Base-by-base conservation (phyloP, 2,888 invertebrate species). In the Limnephilus lunatus region DNA sequence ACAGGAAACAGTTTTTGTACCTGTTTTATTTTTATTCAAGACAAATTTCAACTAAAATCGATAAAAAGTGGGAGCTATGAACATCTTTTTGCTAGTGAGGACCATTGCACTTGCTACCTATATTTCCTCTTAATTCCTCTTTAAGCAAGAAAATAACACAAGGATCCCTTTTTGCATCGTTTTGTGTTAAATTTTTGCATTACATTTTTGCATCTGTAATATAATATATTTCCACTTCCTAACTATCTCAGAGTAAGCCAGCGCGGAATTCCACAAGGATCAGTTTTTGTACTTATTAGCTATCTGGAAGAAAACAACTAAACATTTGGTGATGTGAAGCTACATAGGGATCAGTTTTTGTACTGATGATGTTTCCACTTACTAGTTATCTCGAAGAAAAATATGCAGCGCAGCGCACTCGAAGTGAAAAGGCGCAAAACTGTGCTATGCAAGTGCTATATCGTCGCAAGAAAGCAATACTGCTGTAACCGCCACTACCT, bases 61-160 rank as follows among this genome's bases (percentile, higher is more conserved):
- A 2, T 44, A 44, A 12, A 44, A 44, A 98, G 98, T 53, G 99
- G 99, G 87, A 99, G 99, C 93, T 99, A 99, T 96, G 99, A 99
- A 35, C 99, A 99, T 96, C 97, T 99, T 94, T 99, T 99, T 94
- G 99, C 99, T 94, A 98, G 98, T 98, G 48, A 86, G 81, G 30
- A 81, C 25, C 81, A 81, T 30, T 81, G 25, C n/a, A 81, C 81
- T 81, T 81, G 81, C 3, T 14, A 44, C 2, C 39, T 39, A 12
- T 39, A 39, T 39, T 39, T 39, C 5, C 12, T 39, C 12, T 39
- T 39, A 9, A 39, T 39, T 35, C 3, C 4, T 35, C 35, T 35
- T 35, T 35, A 35, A 35, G 35, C 3, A 35, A 35, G 35, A 35
- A 35, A 4, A 4, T 35, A 35, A 5, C 4, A 7, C 25, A 25